Evolutionary conservation across 2,113 vertebrate species (phyloP).

Genomic region (Callopanchax toddi): DNA sequence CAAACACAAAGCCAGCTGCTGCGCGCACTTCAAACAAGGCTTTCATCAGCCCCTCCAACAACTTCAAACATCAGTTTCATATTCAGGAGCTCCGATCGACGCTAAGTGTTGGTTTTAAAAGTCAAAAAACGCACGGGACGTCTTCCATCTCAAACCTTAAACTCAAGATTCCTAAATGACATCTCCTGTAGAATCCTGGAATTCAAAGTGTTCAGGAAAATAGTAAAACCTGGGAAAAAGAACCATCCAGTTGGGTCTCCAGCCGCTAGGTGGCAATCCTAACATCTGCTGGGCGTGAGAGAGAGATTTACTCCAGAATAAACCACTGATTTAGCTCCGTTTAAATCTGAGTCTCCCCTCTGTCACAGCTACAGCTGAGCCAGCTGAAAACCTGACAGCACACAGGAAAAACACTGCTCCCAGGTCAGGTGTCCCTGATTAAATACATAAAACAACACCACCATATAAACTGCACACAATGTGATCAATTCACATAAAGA

Average conservation of each 20-base stretch:
- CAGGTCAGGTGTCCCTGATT: background rate
- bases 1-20: conserved; percentile 65
- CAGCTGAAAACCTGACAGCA: conserved; percentile 18
- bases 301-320: conserved; percentile 18
- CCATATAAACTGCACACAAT: background rate
- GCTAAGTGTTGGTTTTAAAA: conserved; percentile 9
- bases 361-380: conserved; percentile 32
- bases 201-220: background rate
- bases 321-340: conserved; percentile 42
- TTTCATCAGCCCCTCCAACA: conserved; percentile 29
- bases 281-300: conserved; percentile 36
- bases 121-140: background rate
- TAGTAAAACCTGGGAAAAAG: conserved; percentile 32
- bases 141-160: background rate
- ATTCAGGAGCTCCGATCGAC: background rate
- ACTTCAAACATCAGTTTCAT: conserved; percentile 28
- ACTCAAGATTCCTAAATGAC: background rate
- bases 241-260: background rate
- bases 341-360: conserved; percentile 13
- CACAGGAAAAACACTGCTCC: background rate
- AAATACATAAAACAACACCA: background rate
- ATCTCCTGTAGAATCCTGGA: background rate
- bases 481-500: no score
- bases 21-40: conserved; percentile 54
- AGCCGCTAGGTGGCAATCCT: conserved; percentile 57